These are phyloP conservation scores for Dreissena rostriformis DNA, from an alignment of 1,140 invertebrate genomes.

Conservation along the genomic window DNA sequence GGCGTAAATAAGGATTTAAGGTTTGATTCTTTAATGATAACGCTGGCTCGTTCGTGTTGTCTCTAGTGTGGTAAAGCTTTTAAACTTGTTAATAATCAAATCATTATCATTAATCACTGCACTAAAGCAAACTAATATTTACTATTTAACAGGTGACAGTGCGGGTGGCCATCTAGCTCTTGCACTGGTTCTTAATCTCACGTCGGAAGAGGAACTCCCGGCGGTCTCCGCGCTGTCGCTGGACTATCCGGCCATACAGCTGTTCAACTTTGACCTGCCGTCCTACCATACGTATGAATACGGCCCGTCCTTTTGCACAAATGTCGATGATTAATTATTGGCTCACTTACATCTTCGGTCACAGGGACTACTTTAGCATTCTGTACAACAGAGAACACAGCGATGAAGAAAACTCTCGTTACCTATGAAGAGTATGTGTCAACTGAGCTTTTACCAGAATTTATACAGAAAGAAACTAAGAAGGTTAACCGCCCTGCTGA, in stretches of 20 bases:
- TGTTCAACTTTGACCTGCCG: conserved; percentile 33
- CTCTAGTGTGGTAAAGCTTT: no score
- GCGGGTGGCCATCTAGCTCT: conserved; percentile 47
- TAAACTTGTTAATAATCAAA: no score
- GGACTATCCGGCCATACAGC: conserved; percentile 37
- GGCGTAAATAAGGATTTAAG: no score
- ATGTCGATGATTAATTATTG: conserved; percentile 26
- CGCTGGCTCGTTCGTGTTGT: no score
- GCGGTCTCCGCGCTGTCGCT: conserved; percentile 10
- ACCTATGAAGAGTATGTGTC: conserved; percentile 7
- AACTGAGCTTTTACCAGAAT: background rate
- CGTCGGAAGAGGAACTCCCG: conserved; percentile 15
- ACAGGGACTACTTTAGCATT: conserved; percentile 15
- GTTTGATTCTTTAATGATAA: no score
- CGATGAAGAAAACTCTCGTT: background rate
- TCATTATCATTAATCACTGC: background rate
- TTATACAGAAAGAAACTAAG: conserved; percentile 7
- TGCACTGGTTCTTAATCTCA: conserved; percentile 27
- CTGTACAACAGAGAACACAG: conserved; percentile 11
- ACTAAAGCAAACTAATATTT: background rate
- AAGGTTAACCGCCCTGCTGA: background rate
- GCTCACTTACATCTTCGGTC: conserved; percentile 32
- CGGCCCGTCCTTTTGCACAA: conserved; percentile 30
- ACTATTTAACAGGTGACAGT: conserved; percentile 33
- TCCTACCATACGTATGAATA: conserved; percentile 23